Percentiles rank a stretch among this genome's conserved stretches.
Evolutionary conservation across 1,140 invertebrate genomes (phyloP).

Genomic region (Harlomillsia oculata): DNA sequence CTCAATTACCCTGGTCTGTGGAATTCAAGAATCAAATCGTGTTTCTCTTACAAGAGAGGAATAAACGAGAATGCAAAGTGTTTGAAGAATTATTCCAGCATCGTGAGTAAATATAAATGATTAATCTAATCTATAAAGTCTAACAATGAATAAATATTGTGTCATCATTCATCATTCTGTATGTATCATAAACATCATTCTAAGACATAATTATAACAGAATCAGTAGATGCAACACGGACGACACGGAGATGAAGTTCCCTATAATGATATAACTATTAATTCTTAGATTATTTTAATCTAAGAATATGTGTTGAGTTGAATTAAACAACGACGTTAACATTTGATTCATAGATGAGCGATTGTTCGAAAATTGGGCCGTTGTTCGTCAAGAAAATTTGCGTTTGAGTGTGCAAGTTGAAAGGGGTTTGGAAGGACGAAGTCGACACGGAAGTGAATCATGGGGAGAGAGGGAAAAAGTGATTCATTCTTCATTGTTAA

Average conservation of each 20-base stretch:
- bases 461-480: slow-evolving; percentile 37
- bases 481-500: slow-evolving; percentile 39
- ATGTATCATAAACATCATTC: no score
- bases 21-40: slow-evolving; percentile 25
- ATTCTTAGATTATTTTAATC: no score
- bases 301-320: background rate
- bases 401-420: slow-evolving; percentile 75
- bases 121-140: no score
- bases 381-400: slow-evolving; percentile 67
- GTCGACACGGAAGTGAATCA: slow-evolving; percentile 42
- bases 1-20: slow-evolving; percentile 14
- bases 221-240: no score
- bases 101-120: no score
- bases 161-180: no score
- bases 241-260: no score
- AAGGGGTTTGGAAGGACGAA: slow-evolving; percentile 44
- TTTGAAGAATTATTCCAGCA: slow-evolving; percentile 34
- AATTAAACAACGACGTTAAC: no score
- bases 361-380: slow-evolving; percentile 69
- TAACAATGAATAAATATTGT: no score
- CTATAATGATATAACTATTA: no score
- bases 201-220: no score
- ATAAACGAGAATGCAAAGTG: slow-evolving; percentile 27
- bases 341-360: slow-evolving; percentile 75
- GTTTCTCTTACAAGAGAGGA: slow-evolving; percentile 9